These are phyloP conservation scores for Drosophila melanosoma DNA, from an alignment of 2,888 invertebrate genomes.

Conservation along the genomic window DNA sequence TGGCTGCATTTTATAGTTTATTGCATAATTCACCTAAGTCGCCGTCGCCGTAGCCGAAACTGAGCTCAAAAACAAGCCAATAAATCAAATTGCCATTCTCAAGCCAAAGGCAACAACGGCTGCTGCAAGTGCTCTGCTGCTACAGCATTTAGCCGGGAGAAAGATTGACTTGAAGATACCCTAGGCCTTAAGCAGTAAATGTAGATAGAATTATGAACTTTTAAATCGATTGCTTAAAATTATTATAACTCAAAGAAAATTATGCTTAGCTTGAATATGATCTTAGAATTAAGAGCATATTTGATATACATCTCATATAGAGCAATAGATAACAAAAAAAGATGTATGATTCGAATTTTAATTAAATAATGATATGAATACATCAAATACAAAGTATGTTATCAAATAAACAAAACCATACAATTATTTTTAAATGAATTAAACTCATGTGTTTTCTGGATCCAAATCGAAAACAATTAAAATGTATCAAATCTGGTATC, in stretches of 20 bases:
- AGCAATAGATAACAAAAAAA: not conserved
- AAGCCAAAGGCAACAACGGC: constrained; percentile 59
- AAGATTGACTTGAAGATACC: constrained; percentile 20
- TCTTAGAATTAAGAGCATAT: not conserved
- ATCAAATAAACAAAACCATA: not conserved
- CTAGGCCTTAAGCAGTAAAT: not conserved
- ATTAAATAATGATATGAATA: not conserved
- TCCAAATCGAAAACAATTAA: not conserved
- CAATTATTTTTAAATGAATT: not conserved
- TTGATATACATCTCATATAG: not conserved
- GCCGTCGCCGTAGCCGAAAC: constrained; percentile 38
- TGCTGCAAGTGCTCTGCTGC: constrained; percentile 67
- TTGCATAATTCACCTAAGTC: constrained; percentile 68
- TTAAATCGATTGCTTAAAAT: not conserved
- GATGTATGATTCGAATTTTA: not conserved
- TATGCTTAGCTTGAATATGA: not conserved
- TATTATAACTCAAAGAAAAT: not conserved
- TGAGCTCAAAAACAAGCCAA: constrained; percentile 70
- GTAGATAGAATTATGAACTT: too few relatives aligned
- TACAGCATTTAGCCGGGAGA: not conserved
- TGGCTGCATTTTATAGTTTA: constrained; percentile 67
- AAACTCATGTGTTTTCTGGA: not conserved
- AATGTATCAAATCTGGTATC: not conserved
- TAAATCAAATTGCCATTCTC: constrained; percentile 79
- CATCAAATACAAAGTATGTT: not conserved